These are phyloP conservation scores for Plectropomus leopardus DNA, from an alignment of 2,113 vertebrate species.

Conservation along the genomic window DNA sequence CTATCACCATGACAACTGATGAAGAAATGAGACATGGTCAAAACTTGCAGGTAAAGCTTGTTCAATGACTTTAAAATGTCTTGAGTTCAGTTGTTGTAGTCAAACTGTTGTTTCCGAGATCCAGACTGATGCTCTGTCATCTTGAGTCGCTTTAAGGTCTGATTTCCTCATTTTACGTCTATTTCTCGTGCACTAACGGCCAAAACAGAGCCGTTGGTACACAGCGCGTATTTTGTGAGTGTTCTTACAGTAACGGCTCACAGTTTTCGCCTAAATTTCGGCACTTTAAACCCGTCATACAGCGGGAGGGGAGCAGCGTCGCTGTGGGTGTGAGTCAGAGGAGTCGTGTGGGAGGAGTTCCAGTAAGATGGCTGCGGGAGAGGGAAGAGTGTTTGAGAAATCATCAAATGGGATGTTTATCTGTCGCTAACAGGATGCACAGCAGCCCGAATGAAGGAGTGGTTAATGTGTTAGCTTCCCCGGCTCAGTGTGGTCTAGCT, in stretches of 20 bases:
- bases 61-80: background rate
- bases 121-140: background rate
- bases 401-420: conserved; percentile 72
- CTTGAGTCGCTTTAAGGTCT: background rate
- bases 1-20: background rate
- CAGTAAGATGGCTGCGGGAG: conserved; percentile 85
- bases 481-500: background rate
- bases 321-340: conserved; percentile 73
- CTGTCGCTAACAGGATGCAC: conserved; percentile 64
- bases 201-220: background rate
- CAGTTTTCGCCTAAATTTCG: background rate
- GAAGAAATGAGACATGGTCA: background rate
- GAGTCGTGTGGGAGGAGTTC: conserved; percentile 73
- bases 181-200: background rate
- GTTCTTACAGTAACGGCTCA: no score
- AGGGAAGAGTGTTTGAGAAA: conserved; percentile 68
- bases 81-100: no score
- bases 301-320: conserved; percentile 37
- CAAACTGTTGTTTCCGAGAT: background rate
- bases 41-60: background rate
- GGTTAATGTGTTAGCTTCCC: conserved; percentile 15
- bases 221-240: no score
- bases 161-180: background rate
- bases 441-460: conserved; percentile 45
- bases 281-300: background rate